Evolutionary conservation across 2,797 vertebrate species (phyloP).

Genomic region (Smutsia temminckii): DNA sequence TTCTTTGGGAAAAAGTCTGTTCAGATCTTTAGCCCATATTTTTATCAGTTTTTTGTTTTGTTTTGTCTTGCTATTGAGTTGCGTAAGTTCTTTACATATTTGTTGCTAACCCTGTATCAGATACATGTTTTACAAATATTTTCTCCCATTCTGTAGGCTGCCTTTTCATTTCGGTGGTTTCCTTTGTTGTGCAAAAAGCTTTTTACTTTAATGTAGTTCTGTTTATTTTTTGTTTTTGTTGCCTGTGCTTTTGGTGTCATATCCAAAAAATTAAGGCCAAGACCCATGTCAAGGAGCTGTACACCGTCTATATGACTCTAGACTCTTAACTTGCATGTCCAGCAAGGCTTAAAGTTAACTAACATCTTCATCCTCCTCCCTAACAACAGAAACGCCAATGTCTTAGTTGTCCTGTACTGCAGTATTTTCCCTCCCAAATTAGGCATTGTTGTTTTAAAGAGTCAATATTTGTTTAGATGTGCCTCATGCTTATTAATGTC

Average conservation of each 20-base stretch:
- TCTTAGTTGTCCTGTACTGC: neutral
- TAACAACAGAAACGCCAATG: neutral
- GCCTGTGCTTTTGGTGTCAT: no score
- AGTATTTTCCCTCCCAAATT: neutral
- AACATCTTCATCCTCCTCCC: neutral
- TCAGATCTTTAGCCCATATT: neutral
- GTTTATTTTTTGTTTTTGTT: neutral
- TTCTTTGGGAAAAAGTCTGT: neutral
- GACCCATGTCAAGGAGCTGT: no score
- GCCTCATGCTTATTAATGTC: neutral
- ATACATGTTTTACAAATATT: neutral
- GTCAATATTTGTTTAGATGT: neutral
- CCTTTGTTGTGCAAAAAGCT: neutral
- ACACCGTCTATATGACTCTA: no score
- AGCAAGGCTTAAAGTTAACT: neutral
- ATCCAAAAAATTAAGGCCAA: no score
- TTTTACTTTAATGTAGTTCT: neutral
- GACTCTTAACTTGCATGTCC: neutral
- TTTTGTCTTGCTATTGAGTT: neutral
- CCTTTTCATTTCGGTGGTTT: neutral
- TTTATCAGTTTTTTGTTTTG: neutral
- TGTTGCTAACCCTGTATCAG: neutral
- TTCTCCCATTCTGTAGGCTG: neutral
- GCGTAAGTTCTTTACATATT: neutral
- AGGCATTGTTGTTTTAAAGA: neutral